Base-by-base conservation (phyloP, 2,888 invertebrate species). In the Helicoverpa assulta region DNA sequence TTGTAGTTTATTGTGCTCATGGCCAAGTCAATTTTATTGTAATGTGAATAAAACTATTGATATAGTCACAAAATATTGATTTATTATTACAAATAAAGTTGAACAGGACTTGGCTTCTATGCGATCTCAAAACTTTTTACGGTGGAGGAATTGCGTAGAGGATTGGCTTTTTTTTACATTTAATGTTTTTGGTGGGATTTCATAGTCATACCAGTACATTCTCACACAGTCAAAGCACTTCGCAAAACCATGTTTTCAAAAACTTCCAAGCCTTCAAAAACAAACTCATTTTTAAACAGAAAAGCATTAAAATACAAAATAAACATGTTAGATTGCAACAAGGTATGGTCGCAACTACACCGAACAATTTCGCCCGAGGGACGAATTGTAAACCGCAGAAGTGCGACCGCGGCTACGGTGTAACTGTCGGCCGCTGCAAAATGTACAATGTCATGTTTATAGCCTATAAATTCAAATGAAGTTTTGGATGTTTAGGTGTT, bases 301-400 rank as follows among this genome's bases (percentile, higher is more conserved):
- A 64, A 56, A 67, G 14, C 56, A 63, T 64, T 70, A 66, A 64
- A 59, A 63, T 61, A 68, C 56, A 70, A 70, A 67, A 76, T 75
- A 75, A 72, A 83, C 63, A 62, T 62, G 21, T 21, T 73, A 76
- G 60, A 80, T 78, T 70, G 53, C 68, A 70, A 57, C 56, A 59
- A 68, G 54, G 76, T 71, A 72, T 65, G 68, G 64, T 61, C 66
- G 56, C 77, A 76, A 71, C 69, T 47, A 79, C 82, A 82, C 77
- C 73, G 69, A 58, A 77, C 65, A 74, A 83, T 81, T 71, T 71
- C n/a, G 19, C 83, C 76, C 83, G 26, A 63, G 83, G 82, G 83
- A 76, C 68, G 18, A 66, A 84, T 83, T 73, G 56, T 74, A 56
- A 50, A 47, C 70, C 73, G 57, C 73, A 54, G 47, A 70, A 74